Conservation (phyloP, 2,797 vertebrate genomes). For the Lemur catta region DNA sequence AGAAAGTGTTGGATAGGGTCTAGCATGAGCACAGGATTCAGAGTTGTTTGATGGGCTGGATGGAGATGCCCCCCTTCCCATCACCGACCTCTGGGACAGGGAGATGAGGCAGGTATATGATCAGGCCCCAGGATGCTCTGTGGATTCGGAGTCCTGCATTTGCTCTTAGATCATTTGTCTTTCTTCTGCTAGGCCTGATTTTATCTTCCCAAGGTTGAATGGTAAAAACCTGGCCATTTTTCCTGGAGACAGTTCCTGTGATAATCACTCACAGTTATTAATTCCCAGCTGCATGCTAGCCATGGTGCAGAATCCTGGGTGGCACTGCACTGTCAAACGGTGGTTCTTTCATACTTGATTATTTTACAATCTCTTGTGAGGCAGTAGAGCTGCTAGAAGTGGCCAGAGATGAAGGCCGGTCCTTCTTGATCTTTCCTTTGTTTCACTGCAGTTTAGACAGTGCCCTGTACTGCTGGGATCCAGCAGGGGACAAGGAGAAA, state of each 20-base stretch:
- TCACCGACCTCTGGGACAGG: background rate
- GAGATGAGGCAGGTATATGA: background rate
- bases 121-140: background rate
- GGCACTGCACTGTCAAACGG: background rate
- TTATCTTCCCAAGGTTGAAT: constrained; percentile 62
- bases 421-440: background rate
- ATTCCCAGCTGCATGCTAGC: constrained; percentile 19
- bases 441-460: background rate
- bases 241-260: constrained; percentile 59
- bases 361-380: constrained; percentile 15
- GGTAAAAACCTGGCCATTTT: constrained; percentile 54
- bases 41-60: background rate
- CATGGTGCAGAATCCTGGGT: constrained; percentile 30
- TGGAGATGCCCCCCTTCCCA: background rate
- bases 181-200: background rate
- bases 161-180: constrained; percentile 37
- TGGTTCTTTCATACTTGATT: background rate
- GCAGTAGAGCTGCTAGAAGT: background rate
- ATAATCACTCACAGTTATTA: constrained; percentile 61
- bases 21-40: background rate
- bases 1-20: background rate
- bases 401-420: background rate
- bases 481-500: background rate
- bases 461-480: background rate
- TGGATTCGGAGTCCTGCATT: constrained; percentile 46